These are phyloP conservation scores for Andinoacara biseriatus DNA, from an alignment of 2,113 vertebrate genomes.

Conservation along the genomic window DNA sequence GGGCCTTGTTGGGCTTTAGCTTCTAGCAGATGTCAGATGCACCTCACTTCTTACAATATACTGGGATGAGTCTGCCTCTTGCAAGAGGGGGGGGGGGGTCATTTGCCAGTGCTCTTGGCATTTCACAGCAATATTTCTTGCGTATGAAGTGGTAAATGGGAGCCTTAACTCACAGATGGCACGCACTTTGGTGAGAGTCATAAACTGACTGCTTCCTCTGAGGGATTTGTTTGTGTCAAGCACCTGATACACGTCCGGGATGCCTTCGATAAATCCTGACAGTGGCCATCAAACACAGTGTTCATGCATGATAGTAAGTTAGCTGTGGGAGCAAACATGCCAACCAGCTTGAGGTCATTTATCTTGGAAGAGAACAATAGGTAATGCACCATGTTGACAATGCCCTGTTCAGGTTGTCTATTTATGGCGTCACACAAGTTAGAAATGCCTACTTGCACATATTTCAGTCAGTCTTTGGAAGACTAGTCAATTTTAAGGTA, in stretches of 20 bases:
- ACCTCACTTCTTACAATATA: slow-evolving; percentile 51
- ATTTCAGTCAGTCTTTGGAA: neutral
- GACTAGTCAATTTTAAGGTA: neutral
- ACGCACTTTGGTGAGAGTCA: slow-evolving; percentile 43
- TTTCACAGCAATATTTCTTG: slow-evolving; percentile 50
- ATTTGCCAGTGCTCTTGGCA: slow-evolving; percentile 53
- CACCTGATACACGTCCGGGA: slow-evolving; percentile 22
- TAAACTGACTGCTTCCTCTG: slow-evolving; percentile 30
- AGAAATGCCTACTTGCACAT: neutral
- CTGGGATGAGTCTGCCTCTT: slow-evolving; percentile 43
- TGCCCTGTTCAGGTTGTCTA: neutral
- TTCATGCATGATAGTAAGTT: slow-evolving; percentile 1
- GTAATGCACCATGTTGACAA: neutral
- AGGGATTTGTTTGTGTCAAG: slow-evolving; percentile 46
- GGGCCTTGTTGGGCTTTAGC: slow-evolving; percentile 41
- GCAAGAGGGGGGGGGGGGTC: slow-evolving; percentile 1
- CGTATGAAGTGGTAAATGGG: slow-evolving; percentile 39
- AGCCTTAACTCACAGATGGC: slow-evolving; percentile 58
- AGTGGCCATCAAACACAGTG: slow-evolving; percentile 1
- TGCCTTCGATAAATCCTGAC: slow-evolving; percentile 39
- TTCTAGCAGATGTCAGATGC: slow-evolving; percentile 59
- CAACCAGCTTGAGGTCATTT: slow-evolving; percentile 13
- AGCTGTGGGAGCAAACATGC: slow-evolving; percentile 15
- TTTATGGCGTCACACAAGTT: neutral
- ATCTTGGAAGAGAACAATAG: neutral